These are phyloP conservation scores for Nemopilema nomurai DNA, from an alignment of 30 jellyfish, hydroid and myxozoan genomes.

Conservation along the genomic window DNA sequence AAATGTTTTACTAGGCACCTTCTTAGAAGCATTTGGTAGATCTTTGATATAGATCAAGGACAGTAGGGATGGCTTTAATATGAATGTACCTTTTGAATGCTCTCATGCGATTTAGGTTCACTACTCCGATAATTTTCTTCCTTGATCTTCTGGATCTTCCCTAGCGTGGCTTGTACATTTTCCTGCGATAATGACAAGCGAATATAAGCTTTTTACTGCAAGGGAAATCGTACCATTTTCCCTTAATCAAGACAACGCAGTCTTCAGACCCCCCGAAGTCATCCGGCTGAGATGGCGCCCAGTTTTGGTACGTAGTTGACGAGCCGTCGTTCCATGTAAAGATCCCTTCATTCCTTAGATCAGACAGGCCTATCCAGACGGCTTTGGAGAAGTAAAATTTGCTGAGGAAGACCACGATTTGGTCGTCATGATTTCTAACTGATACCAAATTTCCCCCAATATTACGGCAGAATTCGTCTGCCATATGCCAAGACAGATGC, in stretches of 20 bases:
- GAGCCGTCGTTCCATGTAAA: conserved; percentile 1
- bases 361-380: conserved; percentile 28
- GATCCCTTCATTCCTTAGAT: background rate
- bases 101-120: background rate
- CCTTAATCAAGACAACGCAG: background rate
- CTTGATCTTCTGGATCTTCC: background rate
- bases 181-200: background rate
- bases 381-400: too few species aligned
- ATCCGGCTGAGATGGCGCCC: background rate
- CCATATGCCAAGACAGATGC: background rate
- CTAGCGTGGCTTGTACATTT: background rate
- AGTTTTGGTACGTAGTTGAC: background rate
- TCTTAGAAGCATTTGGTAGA: too few species aligned
- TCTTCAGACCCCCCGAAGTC: background rate
- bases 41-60: too few species aligned
- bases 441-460: background rate
- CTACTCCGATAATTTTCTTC: background rate
- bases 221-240: background rate
- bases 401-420: too few species aligned
- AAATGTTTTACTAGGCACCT: too few species aligned
- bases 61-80: too few species aligned
- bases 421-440: background rate
- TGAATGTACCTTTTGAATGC: too few species aligned
- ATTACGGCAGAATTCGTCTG: background rate
- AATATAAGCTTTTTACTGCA: background rate